Evolutionary conservation across 2,888 invertebrate species (phyloP).

Genomic region (Caenorhabditis sp.): DNA sequence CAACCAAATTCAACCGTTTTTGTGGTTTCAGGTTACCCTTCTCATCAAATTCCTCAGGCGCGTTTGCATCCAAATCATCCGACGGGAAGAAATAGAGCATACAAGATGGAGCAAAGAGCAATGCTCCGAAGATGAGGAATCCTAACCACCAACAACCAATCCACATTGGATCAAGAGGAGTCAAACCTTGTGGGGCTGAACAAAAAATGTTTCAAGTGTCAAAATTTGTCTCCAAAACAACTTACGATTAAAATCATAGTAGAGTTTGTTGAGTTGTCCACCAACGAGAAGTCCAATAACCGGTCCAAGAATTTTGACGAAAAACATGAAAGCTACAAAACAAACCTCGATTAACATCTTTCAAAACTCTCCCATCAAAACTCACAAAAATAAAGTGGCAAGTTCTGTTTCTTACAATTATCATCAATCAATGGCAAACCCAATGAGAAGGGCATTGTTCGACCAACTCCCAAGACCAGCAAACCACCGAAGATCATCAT

Average conservation of each 20-base stretch:
- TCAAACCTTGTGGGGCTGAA: constrained; percentile 70
- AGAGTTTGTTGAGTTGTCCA: constrained; percentile 64
- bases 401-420: constrained; percentile 69
- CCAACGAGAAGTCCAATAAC: constrained; percentile 69
- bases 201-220: background rate
- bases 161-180: constrained; percentile 73
- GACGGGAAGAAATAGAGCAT: constrained; percentile 71
- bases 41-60: constrained; percentile 33
- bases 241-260: constrained; percentile 66
- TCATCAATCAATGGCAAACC: constrained; percentile 71
- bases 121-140: constrained; percentile 64
- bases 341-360: background rate
- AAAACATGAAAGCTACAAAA: constrained; percentile 70
- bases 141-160: constrained; percentile 74
- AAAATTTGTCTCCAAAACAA: background rate
- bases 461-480: constrained; percentile 69
- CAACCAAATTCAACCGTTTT: constrained; percentile 60
- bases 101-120: constrained; percentile 64
- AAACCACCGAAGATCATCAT: constrained; percentile 69
- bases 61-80: constrained; percentile 32
- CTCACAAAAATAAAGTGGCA: constrained; percentile 70
- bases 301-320: constrained; percentile 70
- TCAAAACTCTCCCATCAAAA: background rate
- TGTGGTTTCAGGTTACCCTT: constrained; percentile 39
- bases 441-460: constrained; percentile 71